These are phyloP conservation scores for Scomber colias DNA, from an alignment of 2,113 vertebrate species.

Conservation along the genomic window DNA sequence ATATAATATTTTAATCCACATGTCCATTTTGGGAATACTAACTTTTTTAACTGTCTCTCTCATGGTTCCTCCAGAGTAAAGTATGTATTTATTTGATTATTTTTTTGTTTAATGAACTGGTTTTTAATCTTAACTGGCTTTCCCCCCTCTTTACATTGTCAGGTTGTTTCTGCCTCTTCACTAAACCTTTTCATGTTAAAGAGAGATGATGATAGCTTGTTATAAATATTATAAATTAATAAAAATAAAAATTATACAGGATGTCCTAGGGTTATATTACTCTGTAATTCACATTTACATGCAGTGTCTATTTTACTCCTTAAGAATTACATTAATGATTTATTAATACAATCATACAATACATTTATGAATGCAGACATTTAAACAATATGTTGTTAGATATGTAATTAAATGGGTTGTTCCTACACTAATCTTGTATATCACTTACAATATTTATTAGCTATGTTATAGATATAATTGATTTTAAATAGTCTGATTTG, in stretches of 20 bases:
- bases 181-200: background rate
- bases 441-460: background rate
- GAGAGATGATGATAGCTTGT: background rate
- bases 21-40: constrained; percentile 34
- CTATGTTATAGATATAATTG: background rate
- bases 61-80: constrained; percentile 70
- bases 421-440: no score
- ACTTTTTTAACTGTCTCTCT: constrained; percentile 65
- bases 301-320: no score
- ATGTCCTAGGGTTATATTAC: background rate
- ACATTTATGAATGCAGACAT: background rate
- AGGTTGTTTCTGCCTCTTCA: constrained; percentile 56
- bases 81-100: constrained; percentile 74
- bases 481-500: background rate
- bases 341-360: background rate
- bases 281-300: background rate
- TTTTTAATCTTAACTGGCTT: constrained; percentile 31
- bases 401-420: no score
- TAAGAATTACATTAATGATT: no score
- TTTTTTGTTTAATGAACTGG: constrained; percentile 27
- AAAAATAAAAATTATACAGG: background rate
- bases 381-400: no score
- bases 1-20: background rate
- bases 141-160: constrained; percentile 17
- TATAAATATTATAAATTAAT: background rate